Conservation (phyloP, 1,140 invertebrate genomes). For the Idris sp. region DNA sequence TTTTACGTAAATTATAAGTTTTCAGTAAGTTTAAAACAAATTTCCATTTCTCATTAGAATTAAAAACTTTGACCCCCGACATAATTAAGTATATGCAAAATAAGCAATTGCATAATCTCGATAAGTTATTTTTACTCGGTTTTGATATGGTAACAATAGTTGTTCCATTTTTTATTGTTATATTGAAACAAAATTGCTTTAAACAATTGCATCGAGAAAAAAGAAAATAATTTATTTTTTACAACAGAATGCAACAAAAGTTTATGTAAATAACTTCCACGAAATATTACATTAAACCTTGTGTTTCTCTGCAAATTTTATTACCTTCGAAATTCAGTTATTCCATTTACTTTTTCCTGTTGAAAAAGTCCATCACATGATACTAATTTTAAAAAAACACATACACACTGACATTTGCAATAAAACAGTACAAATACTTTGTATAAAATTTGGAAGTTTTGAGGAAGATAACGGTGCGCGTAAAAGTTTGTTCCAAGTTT, state of each 20-base stretch:
- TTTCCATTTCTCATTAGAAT: too few species aligned
- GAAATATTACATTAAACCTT: too few species aligned
- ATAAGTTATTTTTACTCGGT: constrained; percentile 1
- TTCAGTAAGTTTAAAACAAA: too few species aligned
- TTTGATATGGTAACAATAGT: background rate
- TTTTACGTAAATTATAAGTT: too few species aligned
- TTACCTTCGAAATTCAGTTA: background rate
- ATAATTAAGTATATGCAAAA: constrained; percentile 5
- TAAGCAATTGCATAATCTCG: constrained; percentile 12
- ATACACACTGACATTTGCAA: constrained; percentile 35
- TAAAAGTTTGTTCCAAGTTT: constrained; percentile 13
- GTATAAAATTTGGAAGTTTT: constrained; percentile 4
- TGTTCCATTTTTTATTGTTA: constrained; percentile 1
- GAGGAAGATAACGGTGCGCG: constrained; percentile 3
- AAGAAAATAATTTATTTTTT: too few species aligned
- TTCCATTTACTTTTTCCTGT: constrained; percentile 1
- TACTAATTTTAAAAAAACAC: constrained; percentile 5
- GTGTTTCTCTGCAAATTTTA: too few species aligned
- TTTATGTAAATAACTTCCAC: too few species aligned
- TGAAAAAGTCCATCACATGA: constrained; percentile 1
- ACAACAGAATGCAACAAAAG: too few species aligned
- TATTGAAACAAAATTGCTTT: constrained; percentile 1
- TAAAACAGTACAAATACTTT: constrained; percentile 8
- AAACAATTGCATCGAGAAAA: background rate
- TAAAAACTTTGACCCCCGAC: background rate